phyloP scores from a whole-genome alignment of 2,888 invertebrate species.

The Cheilosia variabilis region DNA sequence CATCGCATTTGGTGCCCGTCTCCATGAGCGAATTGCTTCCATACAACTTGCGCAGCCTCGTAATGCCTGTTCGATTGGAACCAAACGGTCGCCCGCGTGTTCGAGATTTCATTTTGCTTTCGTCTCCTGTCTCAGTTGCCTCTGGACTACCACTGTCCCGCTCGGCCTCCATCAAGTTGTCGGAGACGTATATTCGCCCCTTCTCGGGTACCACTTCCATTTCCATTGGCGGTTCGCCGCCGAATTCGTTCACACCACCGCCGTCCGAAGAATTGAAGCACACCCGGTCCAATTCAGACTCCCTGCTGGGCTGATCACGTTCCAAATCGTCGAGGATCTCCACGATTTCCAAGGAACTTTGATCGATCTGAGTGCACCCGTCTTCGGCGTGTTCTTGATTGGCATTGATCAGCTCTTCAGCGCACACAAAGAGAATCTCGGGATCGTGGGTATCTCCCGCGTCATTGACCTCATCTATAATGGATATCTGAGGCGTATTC shows the following conservation, averaged over 20 bases:
- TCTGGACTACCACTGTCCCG: conserved; percentile 39
- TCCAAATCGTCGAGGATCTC: conserved; percentile 75
- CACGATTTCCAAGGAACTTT: conserved; percentile 64
- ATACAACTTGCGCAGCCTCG: conserved; percentile 78
- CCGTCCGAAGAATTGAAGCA: conserved; percentile 12
- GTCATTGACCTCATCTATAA: conserved; percentile 70
- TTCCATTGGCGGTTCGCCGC: not conserved
- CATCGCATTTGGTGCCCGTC: conserved; percentile 80
- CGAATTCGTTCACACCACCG: conserved; percentile 21
- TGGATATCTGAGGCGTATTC: conserved; percentile 78
- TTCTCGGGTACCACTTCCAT: conserved; percentile 77
- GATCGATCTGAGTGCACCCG: conserved; percentile 27
- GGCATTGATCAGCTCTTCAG: conserved; percentile 77
- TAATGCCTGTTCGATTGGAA: conserved; percentile 80
- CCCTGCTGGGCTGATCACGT: conserved; percentile 67
- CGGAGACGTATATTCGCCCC: conserved; percentile 82
- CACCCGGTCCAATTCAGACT: conserved; percentile 48
- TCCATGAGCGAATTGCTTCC: conserved; percentile 66
- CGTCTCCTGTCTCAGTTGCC: conserved; percentile 30
- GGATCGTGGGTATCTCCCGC: conserved; percentile 69
- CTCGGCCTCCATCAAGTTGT: conserved; percentile 80
- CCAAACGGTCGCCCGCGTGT: conserved; percentile 82
- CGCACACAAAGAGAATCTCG: conserved; percentile 76
- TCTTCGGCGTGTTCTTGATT: conserved; percentile 42
- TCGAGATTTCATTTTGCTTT: conserved; percentile 15